Evolutionary conservation across 2,113 vertebrate species (phyloP).

Genomic region (Stegostoma tigrinum): DNA sequence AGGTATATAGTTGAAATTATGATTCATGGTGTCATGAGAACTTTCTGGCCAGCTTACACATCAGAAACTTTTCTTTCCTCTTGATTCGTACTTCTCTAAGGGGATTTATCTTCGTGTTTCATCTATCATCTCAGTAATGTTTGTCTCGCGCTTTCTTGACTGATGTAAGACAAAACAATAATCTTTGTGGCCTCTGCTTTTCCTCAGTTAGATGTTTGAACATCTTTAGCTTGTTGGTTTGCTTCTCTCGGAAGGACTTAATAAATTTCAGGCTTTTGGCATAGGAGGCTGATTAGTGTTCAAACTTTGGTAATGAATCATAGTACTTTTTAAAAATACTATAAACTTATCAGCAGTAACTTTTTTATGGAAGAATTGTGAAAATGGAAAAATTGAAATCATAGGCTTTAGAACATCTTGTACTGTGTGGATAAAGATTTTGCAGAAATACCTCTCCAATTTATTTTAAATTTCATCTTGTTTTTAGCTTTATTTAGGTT

Average conservation of each 20-base stretch:
- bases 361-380: neutral
- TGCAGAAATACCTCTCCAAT: neutral
- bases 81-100: neutral
- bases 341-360: neutral
- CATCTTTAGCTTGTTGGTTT: neutral
- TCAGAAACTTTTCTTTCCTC: neutral
- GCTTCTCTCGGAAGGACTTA: neutral
- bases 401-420: neutral
- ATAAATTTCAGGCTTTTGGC: neutral
- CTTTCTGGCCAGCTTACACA: neutral
- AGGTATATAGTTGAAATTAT: neutral
- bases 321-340: neutral
- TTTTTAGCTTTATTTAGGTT: neutral
- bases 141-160: neutral
- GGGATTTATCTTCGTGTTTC: neutral
- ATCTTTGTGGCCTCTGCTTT: neutral
- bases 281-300: neutral
- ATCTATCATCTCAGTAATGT: neutral
- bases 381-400: neutral
- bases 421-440: neutral
- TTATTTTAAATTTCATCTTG: neutral
- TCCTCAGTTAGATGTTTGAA: neutral
- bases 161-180: neutral
- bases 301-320: neutral
- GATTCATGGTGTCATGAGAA: neutral